phyloP scores from a whole-genome alignment of 1,140 invertebrate genomes.

The Atta colombica region DNA sequence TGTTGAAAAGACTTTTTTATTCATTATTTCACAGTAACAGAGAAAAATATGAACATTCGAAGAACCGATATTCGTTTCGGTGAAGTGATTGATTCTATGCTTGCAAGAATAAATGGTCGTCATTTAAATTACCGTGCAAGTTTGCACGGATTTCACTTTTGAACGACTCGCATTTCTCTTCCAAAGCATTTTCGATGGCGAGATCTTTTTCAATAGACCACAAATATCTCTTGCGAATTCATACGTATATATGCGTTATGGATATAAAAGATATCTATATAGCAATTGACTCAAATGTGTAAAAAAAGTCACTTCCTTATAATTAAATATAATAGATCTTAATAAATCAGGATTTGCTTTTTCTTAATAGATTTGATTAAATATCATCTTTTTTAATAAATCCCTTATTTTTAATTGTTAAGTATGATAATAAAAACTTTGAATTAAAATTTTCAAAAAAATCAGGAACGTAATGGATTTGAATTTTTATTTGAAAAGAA shows the following conservation, averaged over 20 bases:
- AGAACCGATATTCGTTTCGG: slow-evolving; percentile 27
- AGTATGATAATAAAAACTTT: neutral
- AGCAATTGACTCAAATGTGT: neutral
- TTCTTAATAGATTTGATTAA: neutral
- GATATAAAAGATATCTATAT: neutral
- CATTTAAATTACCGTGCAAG: slow-evolving; percentile 35
- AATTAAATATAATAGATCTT: neutral
- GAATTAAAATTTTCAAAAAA: neutral
- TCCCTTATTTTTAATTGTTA: neutral
- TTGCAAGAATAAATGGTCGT: slow-evolving; percentile 37
- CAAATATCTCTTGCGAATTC: slow-evolving; percentile 2
- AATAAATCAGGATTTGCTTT: neutral
- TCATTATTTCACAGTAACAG: neutral
- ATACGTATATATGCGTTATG: neutral
- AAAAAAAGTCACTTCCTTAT: neutral
- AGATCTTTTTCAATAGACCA: neutral
- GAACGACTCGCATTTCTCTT: slow-evolving; percentile 43
- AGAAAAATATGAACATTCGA: slow-evolving; percentile 20
- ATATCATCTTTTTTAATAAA: neutral
- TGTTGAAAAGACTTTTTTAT: slow-evolving; percentile 41
- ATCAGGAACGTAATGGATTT: neutral
- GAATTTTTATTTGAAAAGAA: neutral
- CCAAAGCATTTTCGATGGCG: neutral
- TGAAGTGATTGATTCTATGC: slow-evolving; percentile 57
- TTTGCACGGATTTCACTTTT: slow-evolving; percentile 13